Evolutionary conservation across 2,113 vertebrate genomes (phyloP).

Genomic region (Erinaceus europaeus): DNA sequence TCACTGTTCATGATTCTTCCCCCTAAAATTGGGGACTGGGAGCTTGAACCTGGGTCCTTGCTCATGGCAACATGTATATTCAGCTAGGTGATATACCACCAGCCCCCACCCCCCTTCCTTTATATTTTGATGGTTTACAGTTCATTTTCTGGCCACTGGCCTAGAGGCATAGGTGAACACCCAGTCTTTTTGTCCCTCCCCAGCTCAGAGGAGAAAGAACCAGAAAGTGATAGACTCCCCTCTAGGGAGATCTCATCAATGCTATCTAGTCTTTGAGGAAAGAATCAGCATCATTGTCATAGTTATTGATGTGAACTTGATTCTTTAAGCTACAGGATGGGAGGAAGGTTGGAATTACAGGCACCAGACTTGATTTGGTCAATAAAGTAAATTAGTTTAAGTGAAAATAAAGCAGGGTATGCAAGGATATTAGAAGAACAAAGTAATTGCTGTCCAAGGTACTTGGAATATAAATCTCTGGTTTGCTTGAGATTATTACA

Average conservation of each 20-base stretch:
- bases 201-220: background rate
- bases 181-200: background rate
- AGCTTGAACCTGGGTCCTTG: too few species aligned
- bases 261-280: background rate
- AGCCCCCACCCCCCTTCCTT: background rate
- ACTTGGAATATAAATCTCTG: constrained; percentile 64
- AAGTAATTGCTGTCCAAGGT: constrained; percentile 63
- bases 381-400: constrained; percentile 72
- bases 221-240: background rate
- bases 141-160: background rate
- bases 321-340: background rate
- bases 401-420: constrained; percentile 61
- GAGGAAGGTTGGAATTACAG: constrained; percentile 44
- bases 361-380: constrained; percentile 63
- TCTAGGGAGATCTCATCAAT: background rate
- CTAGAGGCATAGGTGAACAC: background rate
- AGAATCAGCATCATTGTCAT: constrained; percentile 18
- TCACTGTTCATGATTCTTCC: too few species aligned
- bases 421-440: constrained; percentile 54
- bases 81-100: too few species aligned
- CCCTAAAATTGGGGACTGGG: too few species aligned
- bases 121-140: too few species aligned
- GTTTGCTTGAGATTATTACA: constrained; percentile 69
- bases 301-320: constrained; percentile 23
- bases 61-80: too few species aligned